These are phyloP conservation scores for Lochmaea capreae DNA, from an alignment of 2,888 invertebrate species.

Conservation along the genomic window DNA sequence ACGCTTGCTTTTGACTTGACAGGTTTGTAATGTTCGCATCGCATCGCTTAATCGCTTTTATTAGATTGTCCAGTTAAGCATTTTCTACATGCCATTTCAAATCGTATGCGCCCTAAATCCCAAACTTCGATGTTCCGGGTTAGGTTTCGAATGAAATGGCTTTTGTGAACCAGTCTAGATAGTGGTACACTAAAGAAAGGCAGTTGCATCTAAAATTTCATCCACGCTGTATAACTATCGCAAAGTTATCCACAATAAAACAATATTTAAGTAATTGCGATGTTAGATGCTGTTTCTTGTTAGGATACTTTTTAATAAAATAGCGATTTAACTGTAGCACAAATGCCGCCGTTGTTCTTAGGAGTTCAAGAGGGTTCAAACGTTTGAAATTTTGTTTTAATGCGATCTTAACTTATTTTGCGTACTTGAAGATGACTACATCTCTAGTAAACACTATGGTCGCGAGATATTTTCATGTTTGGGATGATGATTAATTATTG, in stretches of 20 bases:
- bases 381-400: conserved; percentile 14
- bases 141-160: too few relatives aligned
- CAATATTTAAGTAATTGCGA: neutral
- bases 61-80: too few relatives aligned
- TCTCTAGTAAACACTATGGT: neutral
- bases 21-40: too few relatives aligned
- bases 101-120: too few relatives aligned
- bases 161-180: too few relatives aligned
- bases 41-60: too few relatives aligned
- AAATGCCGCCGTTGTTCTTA: conserved; percentile 17
- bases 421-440: conserved; percentile 12
- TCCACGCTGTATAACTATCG: neutral
- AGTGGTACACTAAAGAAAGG: too few relatives aligned
- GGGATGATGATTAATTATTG: conserved; percentile 19
- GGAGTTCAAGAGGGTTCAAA: conserved; percentile 26
- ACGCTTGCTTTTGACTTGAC: too few relatives aligned
- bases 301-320: neutral
- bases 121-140: too few relatives aligned
- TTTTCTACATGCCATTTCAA: too few relatives aligned
- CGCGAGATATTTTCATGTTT: conserved; percentile 13
- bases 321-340: conserved; percentile 4
- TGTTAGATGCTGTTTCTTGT: neutral
- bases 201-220: neutral
- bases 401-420: conserved; percentile 12
- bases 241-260: neutral